phyloP scores from a whole-genome alignment of 2,113 vertebrate genomes.

The Danionella cerebrum region DNA sequence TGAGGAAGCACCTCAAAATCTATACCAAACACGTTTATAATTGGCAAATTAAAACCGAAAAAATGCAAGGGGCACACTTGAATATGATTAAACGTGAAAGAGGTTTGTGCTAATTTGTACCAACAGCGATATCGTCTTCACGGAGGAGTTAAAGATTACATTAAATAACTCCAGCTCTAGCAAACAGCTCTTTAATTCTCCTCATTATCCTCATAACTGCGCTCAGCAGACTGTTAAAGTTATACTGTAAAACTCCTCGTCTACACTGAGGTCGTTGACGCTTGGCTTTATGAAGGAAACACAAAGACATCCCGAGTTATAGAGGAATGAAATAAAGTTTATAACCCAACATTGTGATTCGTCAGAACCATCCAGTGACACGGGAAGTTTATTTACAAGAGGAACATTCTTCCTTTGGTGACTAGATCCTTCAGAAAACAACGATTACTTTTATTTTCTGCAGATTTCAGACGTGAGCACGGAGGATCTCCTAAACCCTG shows the following conservation, averaged over 20 bases:
- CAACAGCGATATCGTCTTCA: background rate
- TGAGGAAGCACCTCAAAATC: constrained; percentile 65
- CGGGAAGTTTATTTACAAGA: constrained; percentile 1
- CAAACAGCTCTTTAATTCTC: background rate
- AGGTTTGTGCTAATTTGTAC: background rate
- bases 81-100: background rate
- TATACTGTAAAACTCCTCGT: constrained; percentile 14
- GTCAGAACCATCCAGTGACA: constrained; percentile 9
- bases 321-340: constrained; percentile 31
- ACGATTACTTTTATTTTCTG: background rate
- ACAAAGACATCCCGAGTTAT: constrained; percentile 38
- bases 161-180: background rate
- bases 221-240: constrained; percentile 26
- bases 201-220: constrained; percentile 4
- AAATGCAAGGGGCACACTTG: constrained; percentile 43
- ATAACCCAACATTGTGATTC: constrained; percentile 8
- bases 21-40: constrained; percentile 69
- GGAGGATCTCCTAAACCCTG: too few relatives aligned
- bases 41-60: constrained; percentile 69
- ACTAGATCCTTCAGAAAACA: too few relatives aligned
- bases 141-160: background rate
- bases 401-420: background rate
- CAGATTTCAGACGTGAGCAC: background rate
- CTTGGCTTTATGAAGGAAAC: constrained; percentile 19
- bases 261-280: constrained; percentile 24